Conservation (phyloP, 2,113 vertebrate genomes). For the Lagopus muta region DNA sequence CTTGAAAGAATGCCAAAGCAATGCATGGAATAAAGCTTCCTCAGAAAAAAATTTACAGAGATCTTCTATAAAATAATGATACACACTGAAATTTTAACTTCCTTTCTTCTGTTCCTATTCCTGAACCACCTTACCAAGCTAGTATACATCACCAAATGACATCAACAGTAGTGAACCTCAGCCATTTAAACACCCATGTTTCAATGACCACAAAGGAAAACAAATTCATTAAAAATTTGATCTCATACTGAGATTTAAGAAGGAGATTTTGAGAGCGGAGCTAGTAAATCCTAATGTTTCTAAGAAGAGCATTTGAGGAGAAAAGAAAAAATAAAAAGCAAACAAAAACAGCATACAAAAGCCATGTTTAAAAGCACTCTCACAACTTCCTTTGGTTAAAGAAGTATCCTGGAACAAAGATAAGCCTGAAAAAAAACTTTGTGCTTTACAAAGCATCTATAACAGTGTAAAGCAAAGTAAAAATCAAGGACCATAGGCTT, state of each 20-base stretch:
- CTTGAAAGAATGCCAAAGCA: neutral
- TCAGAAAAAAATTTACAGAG: neutral
- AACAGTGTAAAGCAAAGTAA: neutral
- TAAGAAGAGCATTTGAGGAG: neutral
- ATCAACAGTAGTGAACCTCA: neutral
- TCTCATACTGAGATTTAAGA: neutral
- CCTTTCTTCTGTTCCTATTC: neutral
- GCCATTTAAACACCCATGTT: neutral
- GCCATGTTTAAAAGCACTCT: neutral
- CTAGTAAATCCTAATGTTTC: neutral
- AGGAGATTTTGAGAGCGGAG: neutral
- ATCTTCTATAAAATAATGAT: neutral
- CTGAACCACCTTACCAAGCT: neutral
- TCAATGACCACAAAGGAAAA: neutral
- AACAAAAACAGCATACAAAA: neutral
- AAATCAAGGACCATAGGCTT: neutral
- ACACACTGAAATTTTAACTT: neutral
- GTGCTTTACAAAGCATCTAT: neutral
- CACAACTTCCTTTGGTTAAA: neutral
- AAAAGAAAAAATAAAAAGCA: neutral
- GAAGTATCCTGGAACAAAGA: neutral
- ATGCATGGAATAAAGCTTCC: neutral
- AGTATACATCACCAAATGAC: neutral
- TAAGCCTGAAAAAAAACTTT: neutral
- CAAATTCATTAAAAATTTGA: neutral